Evolutionary conservation across 2,888 invertebrate genomes (phyloP).

Genomic region (Encarsia formosa): DNA sequence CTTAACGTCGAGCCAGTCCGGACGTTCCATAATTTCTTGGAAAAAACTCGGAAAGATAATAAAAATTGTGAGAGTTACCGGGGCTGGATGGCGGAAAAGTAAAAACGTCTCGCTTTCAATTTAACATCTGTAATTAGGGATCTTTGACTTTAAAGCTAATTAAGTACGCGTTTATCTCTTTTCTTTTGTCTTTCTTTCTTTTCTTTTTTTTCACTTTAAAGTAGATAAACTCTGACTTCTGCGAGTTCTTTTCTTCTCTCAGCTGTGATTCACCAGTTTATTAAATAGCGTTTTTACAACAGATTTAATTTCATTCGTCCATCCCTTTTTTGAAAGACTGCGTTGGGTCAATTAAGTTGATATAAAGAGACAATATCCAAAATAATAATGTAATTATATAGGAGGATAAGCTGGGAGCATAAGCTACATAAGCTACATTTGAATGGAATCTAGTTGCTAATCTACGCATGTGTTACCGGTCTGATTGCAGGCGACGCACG

Average conservation of each 20-base stretch:
- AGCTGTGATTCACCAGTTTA: background rate
- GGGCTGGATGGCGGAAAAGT: too few relatives aligned
- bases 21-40: too few relatives aligned
- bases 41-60: too few relatives aligned
- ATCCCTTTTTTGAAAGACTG: too few relatives aligned
- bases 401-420: too few relatives aligned
- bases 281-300: constrained; percentile 7
- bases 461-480: constrained; percentile 6
- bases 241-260: background rate
- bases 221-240: constrained; percentile 2
- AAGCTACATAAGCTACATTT: too few relatives aligned
- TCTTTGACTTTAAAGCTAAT: constrained; percentile 23
- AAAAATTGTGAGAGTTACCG: too few relatives aligned
- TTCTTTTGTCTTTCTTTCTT: constrained; percentile 3
- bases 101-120: constrained; percentile 23
- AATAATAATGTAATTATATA: too few relatives aligned
- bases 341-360: too few relatives aligned
- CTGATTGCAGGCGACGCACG: constrained; percentile 41
- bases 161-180: constrained; percentile 9
- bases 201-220: background rate
- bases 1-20: too few relatives aligned
- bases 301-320: constrained; percentile 6
- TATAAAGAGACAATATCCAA: too few relatives aligned
- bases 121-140: constrained; percentile 24
- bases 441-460: too few relatives aligned